Conservation (phyloP, 2,888 invertebrate species). For the Ommatoiulus sabulosus region DNA sequence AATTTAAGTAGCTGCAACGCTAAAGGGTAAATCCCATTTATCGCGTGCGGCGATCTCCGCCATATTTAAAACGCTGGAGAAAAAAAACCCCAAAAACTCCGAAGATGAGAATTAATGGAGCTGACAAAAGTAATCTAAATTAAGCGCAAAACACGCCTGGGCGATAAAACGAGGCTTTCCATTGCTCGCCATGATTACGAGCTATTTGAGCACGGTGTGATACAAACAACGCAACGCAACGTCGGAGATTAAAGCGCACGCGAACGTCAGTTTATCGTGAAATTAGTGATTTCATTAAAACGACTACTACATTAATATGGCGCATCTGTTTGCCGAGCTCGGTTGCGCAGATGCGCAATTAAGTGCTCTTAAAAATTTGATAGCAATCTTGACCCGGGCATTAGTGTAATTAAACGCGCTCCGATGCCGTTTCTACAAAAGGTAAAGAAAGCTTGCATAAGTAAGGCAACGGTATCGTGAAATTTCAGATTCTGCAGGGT, state of each 20-base stretch:
- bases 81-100: not conserved
- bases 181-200: not conserved
- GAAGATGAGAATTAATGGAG: constrained; percentile 40
- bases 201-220: not conserved
- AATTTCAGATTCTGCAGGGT: not conserved
- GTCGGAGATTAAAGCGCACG: not conserved
- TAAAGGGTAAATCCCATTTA: not conserved
- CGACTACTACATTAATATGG: constrained; percentile 36
- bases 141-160: constrained; percentile 30
- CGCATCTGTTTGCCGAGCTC: constrained; percentile 43
- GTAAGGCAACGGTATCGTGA: not conserved
- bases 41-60: not conserved
- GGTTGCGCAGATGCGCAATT: constrained; percentile 33
- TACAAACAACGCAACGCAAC: not conserved
- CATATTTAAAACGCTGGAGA: not conserved
- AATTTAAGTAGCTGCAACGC: not conserved
- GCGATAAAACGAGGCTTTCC: constrained; percentile 19
- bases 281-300: constrained; percentile 43
- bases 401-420: constrained; percentile 30
- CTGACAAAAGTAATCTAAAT: constrained; percentile 43
- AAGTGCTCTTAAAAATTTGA: constrained; percentile 43
- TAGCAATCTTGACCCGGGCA: constrained; percentile 38
- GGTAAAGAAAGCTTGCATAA: not conserved
- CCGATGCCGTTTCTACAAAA: not conserved
- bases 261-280: constrained; percentile 22